phyloP scores from a whole-genome alignment of 1,140 invertebrate genomes.

The Anagrus nilaparvatae region DNA sequence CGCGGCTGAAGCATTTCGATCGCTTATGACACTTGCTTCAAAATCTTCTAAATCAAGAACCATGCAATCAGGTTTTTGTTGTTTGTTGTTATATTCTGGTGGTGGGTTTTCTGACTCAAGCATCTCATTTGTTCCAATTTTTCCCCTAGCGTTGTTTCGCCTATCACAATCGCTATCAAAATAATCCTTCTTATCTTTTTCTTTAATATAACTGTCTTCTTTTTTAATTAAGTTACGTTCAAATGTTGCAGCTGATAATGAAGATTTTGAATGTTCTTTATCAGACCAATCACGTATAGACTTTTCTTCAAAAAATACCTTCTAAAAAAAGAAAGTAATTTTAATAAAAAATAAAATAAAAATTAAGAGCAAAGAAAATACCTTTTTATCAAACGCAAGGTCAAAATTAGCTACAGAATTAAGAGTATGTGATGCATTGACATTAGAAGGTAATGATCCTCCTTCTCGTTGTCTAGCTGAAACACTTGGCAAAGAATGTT shows the following conservation, averaged over 20 bases:
- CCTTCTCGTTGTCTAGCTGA: slow-evolving; percentile 57
- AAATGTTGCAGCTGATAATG: no score
- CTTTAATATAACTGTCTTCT: slow-evolving; percentile 37
- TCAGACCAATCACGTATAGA: slow-evolving; percentile 33
- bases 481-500: slow-evolving; percentile 37
- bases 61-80: slow-evolving; percentile 40
- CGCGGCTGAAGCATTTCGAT: slow-evolving; percentile 24
- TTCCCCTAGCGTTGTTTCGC: slow-evolving; percentile 27
- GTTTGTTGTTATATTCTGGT: slow-evolving; percentile 35
- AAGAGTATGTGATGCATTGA: slow-evolving; percentile 43
- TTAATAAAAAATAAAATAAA: no score
- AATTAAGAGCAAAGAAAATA: no score
- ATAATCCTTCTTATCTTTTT: slow-evolving; percentile 35
- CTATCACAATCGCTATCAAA: slow-evolving; percentile 27
- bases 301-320: slow-evolving; percentile 33
- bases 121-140: slow-evolving; percentile 40
- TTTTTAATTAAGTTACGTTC: slow-evolving; percentile 22
- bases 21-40: slow-evolving; percentile 29
- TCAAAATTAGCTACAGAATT: slow-evolving; percentile 34
- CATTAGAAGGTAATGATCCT: slow-evolving; percentile 51
- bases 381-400: slow-evolving; percentile 38
- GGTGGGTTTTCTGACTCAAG: slow-evolving; percentile 36
- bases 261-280: slow-evolving; percentile 36
- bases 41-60: slow-evolving; percentile 36
- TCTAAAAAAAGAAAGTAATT: slow-evolving; percentile 23